These are phyloP conservation scores for Mormyrus proboscirostris DNA, from an alignment of 2,797 vertebrate species.

Conservation along the genomic window DNA sequence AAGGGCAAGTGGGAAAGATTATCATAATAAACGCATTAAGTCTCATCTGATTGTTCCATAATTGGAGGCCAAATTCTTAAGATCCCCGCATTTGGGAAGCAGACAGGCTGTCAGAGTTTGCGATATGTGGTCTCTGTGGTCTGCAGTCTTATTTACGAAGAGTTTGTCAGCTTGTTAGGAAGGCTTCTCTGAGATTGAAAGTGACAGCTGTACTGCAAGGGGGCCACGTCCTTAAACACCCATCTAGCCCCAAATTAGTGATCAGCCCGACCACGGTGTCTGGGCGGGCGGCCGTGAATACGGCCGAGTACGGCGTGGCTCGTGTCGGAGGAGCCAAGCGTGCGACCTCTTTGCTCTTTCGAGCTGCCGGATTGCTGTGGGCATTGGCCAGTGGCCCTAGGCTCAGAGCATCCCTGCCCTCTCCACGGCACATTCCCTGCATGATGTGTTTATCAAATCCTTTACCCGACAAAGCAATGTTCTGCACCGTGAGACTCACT, in stretches of 20 bases:
- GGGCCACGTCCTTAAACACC: neutral
- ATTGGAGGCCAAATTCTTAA: neutral
- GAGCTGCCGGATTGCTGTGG: neutral
- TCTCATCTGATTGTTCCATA: neutral
- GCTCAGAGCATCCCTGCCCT: neutral
- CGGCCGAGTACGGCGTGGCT: neutral
- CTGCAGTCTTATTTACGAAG: neutral
- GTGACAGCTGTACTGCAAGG: conserved; percentile 1
- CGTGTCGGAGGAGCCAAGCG: neutral
- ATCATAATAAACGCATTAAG: neutral
- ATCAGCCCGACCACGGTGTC: neutral
- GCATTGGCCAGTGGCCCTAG: neutral
- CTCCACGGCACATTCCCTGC: neutral
- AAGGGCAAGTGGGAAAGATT: conserved; percentile 1
- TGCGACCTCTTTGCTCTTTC: neutral
- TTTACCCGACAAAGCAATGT: conserved; percentile 1
- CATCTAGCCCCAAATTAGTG: conserved; percentile 14
- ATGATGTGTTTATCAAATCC: neutral
- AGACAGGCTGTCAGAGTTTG: neutral
- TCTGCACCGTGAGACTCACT: neutral
- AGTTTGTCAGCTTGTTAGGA: conserved; percentile 11
- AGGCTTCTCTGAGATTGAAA: conserved; percentile 9
- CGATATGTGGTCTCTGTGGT: neutral
- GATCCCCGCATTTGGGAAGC: neutral
- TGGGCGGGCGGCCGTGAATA: neutral